Conservation (phyloP, 2,113 vertebrate genomes). For the Hassar affinis region DNA sequence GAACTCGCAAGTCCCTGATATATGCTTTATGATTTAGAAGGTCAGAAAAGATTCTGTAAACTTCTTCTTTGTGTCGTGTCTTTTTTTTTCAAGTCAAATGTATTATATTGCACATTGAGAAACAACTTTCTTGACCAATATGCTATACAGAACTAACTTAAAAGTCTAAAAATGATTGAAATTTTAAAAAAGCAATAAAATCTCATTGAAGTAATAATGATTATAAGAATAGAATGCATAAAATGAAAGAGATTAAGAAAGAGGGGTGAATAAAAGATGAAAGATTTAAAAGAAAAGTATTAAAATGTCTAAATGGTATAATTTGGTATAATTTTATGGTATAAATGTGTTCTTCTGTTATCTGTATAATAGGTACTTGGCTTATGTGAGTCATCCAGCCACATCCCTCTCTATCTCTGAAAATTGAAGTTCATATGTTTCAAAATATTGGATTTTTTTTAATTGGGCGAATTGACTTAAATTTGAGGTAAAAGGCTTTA, state of each 20-base stretch:
- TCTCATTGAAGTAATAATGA: not conserved
- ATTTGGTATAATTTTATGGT: no score
- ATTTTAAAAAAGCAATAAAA: no score
- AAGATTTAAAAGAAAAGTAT: not conserved
- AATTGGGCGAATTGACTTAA: not conserved
- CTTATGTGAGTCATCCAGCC: not conserved
- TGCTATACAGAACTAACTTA: not conserved
- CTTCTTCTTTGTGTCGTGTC: not conserved
- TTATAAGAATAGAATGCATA: not conserved
- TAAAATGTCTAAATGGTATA: not conserved
- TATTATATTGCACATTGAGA: not conserved
- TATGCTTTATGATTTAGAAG: not conserved
- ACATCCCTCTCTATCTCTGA: not conserved
- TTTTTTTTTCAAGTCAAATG: not conserved
- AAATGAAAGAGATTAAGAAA: not conserved
- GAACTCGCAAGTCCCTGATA: not conserved
- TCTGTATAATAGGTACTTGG: not conserved
- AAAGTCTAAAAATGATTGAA: not conserved
- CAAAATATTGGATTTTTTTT: not conserved
- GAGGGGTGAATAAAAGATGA: not conserved
- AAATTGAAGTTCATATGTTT: not conserved
- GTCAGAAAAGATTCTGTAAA: not conserved
- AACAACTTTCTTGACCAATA: not conserved
- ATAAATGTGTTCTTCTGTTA: not conserved
- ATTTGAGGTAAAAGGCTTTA: not conserved